Evolutionary conservation across 2,797 vertebrate species (phyloP), one percentile per base, ranked within the genome.

Genomic region (Columba guinea): DNA sequence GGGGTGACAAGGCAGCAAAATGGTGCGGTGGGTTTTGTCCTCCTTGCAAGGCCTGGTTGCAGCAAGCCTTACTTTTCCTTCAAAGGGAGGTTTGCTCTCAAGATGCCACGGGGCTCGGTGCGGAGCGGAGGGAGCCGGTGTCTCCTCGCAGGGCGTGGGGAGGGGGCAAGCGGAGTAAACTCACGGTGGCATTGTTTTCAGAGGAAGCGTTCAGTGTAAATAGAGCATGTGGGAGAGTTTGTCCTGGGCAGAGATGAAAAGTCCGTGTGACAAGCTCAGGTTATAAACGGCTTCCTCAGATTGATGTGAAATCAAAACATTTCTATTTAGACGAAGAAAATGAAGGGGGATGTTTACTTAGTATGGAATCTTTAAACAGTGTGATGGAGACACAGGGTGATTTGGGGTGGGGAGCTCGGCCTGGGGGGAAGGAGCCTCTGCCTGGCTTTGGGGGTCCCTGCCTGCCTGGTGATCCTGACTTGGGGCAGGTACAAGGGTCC

Each of bases 161-260:
- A 94, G 82, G 34, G n/a, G 58, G 75, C 77, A 39, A 51, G 52
- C 7, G 39, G 49, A 81, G 71, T 56, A 85, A 97, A 98, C 98
- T 98, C 98, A 97, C 98, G 88, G 92, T 97, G 98, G 98, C 98
- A 99, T 99, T 99, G 99, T 99, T 99, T 99, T 98, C 97, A 97
- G 98, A 99, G 99, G 99, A 99, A 99, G 98, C 92, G 93, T 80
- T 96, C 98, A 98, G 98, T 98, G 99, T 99, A 99, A 99, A 99
- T 99, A 99, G 98, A 98, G 98, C 99, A 98, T 92, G 99, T 97
- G 97, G 99, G 99, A 99, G 99, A 99, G 98, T 98, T 98, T 98
- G 98, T 99, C 98, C 97, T 96, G 98, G 98, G 98, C 97, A 96
- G 93, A 97, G 98, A 98, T 90, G 98, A 98, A 98, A 98, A 98